Base-by-base conservation (phyloP, 2,797 vertebrate genomes). In the Dendrocincla tyrannina region DNA sequence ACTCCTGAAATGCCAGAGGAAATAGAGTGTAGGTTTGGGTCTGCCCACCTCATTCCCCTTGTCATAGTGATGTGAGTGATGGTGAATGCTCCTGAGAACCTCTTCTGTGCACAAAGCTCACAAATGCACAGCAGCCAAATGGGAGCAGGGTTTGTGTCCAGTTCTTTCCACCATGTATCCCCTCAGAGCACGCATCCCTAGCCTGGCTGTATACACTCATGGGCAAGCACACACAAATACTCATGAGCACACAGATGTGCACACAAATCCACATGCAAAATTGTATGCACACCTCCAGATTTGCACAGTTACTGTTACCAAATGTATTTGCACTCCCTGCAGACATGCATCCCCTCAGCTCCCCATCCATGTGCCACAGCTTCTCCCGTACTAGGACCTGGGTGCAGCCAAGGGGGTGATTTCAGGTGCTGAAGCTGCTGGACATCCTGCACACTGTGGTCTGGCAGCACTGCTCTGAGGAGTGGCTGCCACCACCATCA, bases 281-380 rank as follows among this genome's bases (percentile, higher is more conserved):
- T 37, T n/a, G 13, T 10, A 24, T 37, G 27, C 41, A 11, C 20
- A 5, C 3, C 4, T 17, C 52, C 41, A 56, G 15, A 44, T 76
- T 27, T 46, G 17, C n/a, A 8, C n/a, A 73, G 59, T 24, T 49
- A 8, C 41, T 13, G 9, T 32, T 41, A 39, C 41, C 63, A 41
- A 37, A 44, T 44, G 46, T 25, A 39, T 37, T 11, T 2, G 7
- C 25, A 11, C 7, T 9, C 8, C 9, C 7, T 10, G 8, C 27
- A 33, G 35, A 12, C 27, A 27, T 11, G 7, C 8, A 8, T 46
- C 15, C 23, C 35, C 13, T 32, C 56, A 44, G 17, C 13, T 6
- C 13, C n/a, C 41, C 23, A 16, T 17, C 20, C 2, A 0, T 12
- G 6, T 22, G 32, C 59, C 1, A 1, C 27, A 74, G 37, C 13